Evolutionary conservation across 2,113 vertebrate genomes (phyloP).

Genomic region (Enhydra lutris): DNA sequence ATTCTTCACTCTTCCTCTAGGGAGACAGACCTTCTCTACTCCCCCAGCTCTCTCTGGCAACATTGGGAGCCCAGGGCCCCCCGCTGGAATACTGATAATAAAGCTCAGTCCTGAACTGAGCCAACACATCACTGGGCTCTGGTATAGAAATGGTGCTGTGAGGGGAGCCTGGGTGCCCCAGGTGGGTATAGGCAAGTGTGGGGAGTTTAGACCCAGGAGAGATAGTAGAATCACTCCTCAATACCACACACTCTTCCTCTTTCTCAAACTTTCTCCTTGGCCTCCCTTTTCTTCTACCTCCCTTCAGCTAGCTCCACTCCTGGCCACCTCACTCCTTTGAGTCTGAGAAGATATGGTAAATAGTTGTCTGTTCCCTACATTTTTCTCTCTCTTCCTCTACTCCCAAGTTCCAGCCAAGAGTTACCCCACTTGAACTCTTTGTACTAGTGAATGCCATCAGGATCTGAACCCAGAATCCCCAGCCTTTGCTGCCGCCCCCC

Average conservation of each 20-base stretch:
- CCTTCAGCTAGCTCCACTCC: background rate
- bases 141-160: background rate
- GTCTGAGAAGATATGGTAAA: background rate
- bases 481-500: background rate
- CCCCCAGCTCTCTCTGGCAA: background rate
- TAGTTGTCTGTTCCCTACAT: background rate
- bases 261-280: background rate
- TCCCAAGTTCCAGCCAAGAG: background rate
- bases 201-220: background rate
- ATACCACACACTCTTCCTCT: background rate
- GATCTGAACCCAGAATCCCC: constrained; percentile 27
- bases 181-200: background rate
- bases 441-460: background rate
- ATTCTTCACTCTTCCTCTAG: background rate
- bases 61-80: background rate
- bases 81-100: background rate
- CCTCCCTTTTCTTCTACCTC: background rate
- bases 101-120: constrained; percentile 26
- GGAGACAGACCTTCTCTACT: background rate
- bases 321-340: background rate
- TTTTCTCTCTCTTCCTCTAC: background rate
- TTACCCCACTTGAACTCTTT: constrained; percentile 44
- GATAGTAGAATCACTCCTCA: background rate
- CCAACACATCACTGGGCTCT: background rate
- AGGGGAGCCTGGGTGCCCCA: background rate